A percentile compares a stretch with the other conserved stretches of the same genome.
Evolutionary conservation across 35 echinoderm and acorn worm species (phyloP).

Genomic region (Diadema setosum): DNA sequence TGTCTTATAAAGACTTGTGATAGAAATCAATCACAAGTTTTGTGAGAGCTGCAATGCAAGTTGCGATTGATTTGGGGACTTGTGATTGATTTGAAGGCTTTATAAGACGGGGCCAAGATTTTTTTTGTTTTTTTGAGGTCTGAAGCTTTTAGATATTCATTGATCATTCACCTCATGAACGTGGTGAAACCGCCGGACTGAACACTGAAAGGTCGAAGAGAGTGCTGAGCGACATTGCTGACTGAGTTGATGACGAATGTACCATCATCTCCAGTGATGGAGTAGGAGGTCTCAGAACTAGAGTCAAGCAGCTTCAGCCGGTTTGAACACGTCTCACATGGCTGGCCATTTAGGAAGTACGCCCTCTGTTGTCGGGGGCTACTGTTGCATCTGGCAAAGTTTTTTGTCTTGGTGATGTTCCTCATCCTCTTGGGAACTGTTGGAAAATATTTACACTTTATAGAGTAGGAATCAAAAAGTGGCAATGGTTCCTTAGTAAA

Average conservation of each 20-base stretch:
- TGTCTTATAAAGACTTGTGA: no score
- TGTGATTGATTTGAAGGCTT: no score
- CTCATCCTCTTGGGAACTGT: no score
- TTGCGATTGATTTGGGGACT: no score
- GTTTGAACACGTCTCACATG: neutral
- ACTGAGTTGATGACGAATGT: constrained; percentile 35
- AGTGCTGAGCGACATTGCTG: neutral
- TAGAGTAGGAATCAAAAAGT: no score
- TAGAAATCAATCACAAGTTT: no score
- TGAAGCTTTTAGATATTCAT: no score
- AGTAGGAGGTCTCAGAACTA: neutral
- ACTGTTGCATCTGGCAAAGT: constrained; percentile 2
- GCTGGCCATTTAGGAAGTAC: neutral
- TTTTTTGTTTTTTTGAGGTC: no score
- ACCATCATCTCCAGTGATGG: constrained; percentile 17
- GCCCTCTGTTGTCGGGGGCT: neutral
- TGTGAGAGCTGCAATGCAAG: no score
- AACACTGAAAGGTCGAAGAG: constrained; percentile 13
- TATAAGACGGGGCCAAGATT: no score
- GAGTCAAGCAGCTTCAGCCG: neutral
- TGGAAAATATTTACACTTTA: no score
- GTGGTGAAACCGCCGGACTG: constrained; percentile 15
- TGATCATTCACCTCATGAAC: constrained; percentile 52
- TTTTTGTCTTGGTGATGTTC: constrained; percentile 54
- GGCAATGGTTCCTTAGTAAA: no score